Conservation (phyloP, 2,113 vertebrate genomes). For the Strix uralensis region DNA sequence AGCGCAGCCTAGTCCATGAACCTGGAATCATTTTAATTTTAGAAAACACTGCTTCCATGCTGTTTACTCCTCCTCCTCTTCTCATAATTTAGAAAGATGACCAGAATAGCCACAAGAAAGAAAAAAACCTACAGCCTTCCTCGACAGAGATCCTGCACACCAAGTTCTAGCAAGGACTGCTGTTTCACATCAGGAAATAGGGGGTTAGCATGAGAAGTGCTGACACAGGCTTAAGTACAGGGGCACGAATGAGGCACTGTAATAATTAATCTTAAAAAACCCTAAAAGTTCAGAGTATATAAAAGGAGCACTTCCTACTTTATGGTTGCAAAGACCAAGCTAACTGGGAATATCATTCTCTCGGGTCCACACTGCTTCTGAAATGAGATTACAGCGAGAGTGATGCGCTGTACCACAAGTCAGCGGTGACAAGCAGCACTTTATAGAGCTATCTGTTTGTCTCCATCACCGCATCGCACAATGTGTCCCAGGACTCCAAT, state of each 20-base stretch:
- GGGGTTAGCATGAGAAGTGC: constrained; percentile 20
- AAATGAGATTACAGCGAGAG: constrained; percentile 79
- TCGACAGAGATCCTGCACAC: neutral
- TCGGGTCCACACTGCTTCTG: constrained; percentile 67
- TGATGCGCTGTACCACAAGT: constrained; percentile 67
- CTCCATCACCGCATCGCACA: constrained; percentile 74
- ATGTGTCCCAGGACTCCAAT: constrained; percentile 86
- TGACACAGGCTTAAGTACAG: constrained; percentile 31
- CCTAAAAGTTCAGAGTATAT: constrained; percentile 75
- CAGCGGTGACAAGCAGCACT: constrained; percentile 77
- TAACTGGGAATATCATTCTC: constrained; percentile 79
- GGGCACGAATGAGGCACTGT: constrained; percentile 15
- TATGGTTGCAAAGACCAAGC: constrained; percentile 77
- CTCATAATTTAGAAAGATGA: neutral
- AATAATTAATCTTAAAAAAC: constrained; percentile 74
- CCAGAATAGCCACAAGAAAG: neutral
- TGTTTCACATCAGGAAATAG: neutral
- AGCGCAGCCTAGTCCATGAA: neutral
- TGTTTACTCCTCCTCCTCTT: neutral
- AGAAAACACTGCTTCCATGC: neutral
- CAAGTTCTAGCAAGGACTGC: neutral
- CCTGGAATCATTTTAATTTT: neutral
- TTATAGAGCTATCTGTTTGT: constrained; percentile 80
- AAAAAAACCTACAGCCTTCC: neutral
- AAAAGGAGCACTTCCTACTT: constrained; percentile 77